Conservation (phyloP, 1,140 invertebrate species). For the Vanessa tameamea region DNA sequence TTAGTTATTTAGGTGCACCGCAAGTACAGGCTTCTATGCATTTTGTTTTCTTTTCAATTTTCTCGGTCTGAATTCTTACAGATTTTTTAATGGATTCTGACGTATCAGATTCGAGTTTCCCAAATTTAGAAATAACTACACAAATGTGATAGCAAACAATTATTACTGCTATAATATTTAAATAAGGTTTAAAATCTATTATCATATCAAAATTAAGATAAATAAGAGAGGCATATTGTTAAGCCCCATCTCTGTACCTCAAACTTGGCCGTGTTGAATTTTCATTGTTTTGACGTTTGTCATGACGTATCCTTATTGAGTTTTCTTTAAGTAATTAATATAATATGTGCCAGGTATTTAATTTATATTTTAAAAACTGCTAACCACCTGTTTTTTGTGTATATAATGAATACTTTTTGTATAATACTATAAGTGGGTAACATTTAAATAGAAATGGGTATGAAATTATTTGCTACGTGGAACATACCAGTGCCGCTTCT, state of each 20-base stretch:
- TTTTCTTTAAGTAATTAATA: neutral
- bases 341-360: constrained; percentile 14
- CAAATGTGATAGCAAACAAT: constrained; percentile 54
- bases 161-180: constrained; percentile 49
- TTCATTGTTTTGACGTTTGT: constrained; percentile 22
- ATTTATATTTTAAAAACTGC: neutral
- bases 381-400: neutral
- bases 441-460: neutral
- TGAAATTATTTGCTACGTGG: neutral
- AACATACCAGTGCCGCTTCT: constrained; percentile 70
- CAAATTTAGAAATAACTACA: constrained; percentile 48
- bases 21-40: constrained; percentile 53
- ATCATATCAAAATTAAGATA: constrained; percentile 52
- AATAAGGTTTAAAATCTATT: constrained; percentile 31
- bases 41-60: constrained; percentile 43
- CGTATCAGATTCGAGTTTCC: constrained; percentile 37
- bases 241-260: constrained; percentile 38
- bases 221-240: constrained; percentile 51
- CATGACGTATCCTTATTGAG: constrained; percentile 14
- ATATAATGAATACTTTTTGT: neutral
- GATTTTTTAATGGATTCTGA: constrained; percentile 28
- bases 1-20: constrained; percentile 19
- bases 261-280: constrained; percentile 44
- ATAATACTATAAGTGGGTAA: neutral
- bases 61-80: constrained; percentile 42